Conservation (phyloP, 2,888 invertebrate species). For the Diplazon laetatorius region DNA sequence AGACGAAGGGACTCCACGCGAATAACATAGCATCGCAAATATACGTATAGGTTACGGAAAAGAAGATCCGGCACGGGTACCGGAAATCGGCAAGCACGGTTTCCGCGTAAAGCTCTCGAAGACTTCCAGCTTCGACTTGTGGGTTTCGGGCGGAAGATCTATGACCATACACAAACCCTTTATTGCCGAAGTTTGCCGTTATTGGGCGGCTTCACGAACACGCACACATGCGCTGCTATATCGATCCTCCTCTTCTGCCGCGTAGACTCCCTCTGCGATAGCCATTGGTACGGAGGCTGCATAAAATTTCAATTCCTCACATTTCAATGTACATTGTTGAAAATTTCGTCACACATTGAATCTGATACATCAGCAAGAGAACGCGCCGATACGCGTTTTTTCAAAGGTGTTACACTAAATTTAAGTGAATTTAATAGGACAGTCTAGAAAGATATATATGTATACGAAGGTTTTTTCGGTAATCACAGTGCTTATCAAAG, state of each 20-base stretch:
- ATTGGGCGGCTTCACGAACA: conserved; percentile 4
- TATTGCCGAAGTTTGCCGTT: conserved; percentile 31
- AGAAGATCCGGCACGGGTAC: background rate
- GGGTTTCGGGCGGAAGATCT: conserved; percentile 45
- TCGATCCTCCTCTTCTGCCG: background rate
- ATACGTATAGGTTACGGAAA: background rate
- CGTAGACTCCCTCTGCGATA: too few species aligned
- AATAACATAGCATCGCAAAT: background rate
- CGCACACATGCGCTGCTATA: background rate
- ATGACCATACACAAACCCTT: conserved; percentile 45
- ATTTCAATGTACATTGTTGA: too few species aligned
- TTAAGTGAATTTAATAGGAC: too few species aligned
- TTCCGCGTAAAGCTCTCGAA: conserved; percentile 4
- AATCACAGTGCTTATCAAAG: too few species aligned
- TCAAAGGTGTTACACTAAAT: too few species aligned
- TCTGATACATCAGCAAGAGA: background rate
- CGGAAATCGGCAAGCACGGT: conserved; percentile 29
- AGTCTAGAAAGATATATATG: too few species aligned
- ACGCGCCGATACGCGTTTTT: too few species aligned
- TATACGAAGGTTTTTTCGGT: too few species aligned
- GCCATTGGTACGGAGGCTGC: background rate
- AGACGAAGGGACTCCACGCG: conserved; percentile 1
- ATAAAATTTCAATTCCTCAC: background rate
- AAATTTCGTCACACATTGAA: background rate
- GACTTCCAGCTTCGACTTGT: conserved; percentile 22